Conservation (phyloP, 2,113 vertebrate species). For the Picathartes gymnocephalus region DNA sequence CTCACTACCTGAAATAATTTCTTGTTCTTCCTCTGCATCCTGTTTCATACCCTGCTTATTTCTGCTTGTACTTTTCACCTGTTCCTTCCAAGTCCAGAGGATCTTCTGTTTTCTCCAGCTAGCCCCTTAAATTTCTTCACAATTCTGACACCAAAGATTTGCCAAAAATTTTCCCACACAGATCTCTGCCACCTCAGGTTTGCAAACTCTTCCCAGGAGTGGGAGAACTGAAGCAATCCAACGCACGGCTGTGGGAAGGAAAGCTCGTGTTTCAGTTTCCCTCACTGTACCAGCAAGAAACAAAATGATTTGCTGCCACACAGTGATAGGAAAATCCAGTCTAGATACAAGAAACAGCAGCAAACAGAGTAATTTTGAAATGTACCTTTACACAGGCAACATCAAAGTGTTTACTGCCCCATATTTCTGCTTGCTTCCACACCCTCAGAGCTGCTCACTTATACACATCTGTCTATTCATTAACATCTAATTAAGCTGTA, state of each 20-base stretch:
- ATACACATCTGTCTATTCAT: neutral
- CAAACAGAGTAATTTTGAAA: neutral
- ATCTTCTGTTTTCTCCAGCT: neutral
- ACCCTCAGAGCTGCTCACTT: neutral
- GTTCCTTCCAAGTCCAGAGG: neutral
- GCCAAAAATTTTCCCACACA: neutral
- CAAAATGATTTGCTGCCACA: slow-evolving; percentile 7
- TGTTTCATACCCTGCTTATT: neutral
- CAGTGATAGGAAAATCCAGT: neutral
- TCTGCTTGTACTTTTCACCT: neutral
- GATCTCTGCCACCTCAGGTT: neutral
- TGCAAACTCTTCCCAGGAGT: neutral
- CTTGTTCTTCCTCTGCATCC: neutral
- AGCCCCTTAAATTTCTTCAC: neutral
- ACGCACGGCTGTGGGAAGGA: neutral
- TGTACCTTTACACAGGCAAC: neutral
- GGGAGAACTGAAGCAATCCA: neutral
- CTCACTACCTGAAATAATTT: neutral
- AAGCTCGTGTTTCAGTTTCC: neutral
- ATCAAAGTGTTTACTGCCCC: neutral
- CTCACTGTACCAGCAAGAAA: neutral
- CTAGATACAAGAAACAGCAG: neutral
- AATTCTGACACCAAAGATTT: neutral
- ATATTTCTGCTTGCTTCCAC: slow-evolving; percentile 1
- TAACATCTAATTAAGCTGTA: slow-evolving; percentile 20